Evolutionary conservation across 2,113 vertebrate genomes (phyloP).

Genomic region (Burhinus oedicnemus): DNA sequence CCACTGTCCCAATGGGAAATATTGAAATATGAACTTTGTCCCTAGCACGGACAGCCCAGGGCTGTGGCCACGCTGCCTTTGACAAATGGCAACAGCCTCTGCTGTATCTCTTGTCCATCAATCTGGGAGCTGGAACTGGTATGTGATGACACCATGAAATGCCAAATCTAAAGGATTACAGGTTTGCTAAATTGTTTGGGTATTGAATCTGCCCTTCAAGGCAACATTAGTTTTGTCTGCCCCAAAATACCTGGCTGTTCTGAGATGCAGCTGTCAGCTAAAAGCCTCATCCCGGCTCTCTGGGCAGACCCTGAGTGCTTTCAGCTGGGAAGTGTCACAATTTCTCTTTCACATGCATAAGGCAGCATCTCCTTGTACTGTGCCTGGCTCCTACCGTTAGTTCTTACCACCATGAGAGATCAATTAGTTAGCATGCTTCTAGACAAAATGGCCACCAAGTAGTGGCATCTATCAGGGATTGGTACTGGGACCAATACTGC

Average conservation of each 20-base stretch:
- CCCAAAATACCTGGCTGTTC: not conserved
- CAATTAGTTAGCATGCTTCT: not conserved
- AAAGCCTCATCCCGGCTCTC: not conserved
- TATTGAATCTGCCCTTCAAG: not conserved
- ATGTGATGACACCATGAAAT: not conserved
- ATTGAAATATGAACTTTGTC: not conserved
- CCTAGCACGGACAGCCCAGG: not conserved
- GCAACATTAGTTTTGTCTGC: not conserved
- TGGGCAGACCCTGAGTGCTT: not conserved
- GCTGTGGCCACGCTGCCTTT: not conserved
- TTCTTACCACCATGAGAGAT: not conserved
- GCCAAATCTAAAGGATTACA: not conserved
- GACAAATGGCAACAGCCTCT: not conserved
- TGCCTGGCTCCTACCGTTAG: not conserved
- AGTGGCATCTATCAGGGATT: not conserved
- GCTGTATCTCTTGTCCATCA: no score
- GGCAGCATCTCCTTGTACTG: not conserved
- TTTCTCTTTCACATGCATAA: not conserved
- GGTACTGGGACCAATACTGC: not conserved
- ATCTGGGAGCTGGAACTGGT: not conserved
- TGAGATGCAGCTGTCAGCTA: not conserved
- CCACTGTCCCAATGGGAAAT: not conserved
- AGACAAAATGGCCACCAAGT: not conserved
- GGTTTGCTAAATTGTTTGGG: not conserved
- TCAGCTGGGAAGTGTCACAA: not conserved